Evolutionary conservation across 2,797 vertebrate species (phyloP).

Genomic region (Helarctos malayanus): DNA sequence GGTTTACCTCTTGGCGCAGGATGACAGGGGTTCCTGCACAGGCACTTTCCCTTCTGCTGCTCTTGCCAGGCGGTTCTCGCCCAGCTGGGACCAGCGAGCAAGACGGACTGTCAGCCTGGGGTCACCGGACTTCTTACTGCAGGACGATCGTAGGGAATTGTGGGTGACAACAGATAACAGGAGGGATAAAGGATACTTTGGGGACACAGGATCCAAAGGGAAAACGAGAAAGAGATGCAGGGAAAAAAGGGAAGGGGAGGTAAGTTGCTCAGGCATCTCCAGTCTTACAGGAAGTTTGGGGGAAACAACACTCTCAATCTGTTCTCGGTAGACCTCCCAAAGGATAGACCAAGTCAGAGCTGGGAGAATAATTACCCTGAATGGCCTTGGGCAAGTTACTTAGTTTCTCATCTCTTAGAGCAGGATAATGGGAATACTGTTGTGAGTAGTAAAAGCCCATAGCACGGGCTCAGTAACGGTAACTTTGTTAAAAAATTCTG

Average conservation of each 20-base stretch:
- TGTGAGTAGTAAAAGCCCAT: background rate
- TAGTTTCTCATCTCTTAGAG: background rate
- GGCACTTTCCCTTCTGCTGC: background rate
- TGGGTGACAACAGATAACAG: background rate
- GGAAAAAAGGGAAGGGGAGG: background rate
- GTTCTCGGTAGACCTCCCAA: background rate
- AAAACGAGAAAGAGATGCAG: background rate
- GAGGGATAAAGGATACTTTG: background rate
- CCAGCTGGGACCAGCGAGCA: background rate
- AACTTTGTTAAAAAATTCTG: background rate
- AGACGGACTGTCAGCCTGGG: background rate
- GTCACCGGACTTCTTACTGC: slow-evolving; percentile 27
- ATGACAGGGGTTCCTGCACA: background rate
- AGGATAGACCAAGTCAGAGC: background rate
- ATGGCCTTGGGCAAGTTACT: background rate
- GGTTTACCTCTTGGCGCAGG: slow-evolving; percentile 69
- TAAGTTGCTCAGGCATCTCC: background rate
- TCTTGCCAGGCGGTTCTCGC: slow-evolving; percentile 42
- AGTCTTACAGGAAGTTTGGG: background rate
- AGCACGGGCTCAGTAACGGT: background rate
- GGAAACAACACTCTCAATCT: background rate
- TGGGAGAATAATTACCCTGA: background rate
- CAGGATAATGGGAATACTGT: background rate
- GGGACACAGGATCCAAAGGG: background rate
- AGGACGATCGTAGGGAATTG: background rate